Evolutionary conservation across 2,888 invertebrate species (phyloP), one percentile per base, ranked within the genome.

Genomic region (Xylota sylvarum): DNA sequence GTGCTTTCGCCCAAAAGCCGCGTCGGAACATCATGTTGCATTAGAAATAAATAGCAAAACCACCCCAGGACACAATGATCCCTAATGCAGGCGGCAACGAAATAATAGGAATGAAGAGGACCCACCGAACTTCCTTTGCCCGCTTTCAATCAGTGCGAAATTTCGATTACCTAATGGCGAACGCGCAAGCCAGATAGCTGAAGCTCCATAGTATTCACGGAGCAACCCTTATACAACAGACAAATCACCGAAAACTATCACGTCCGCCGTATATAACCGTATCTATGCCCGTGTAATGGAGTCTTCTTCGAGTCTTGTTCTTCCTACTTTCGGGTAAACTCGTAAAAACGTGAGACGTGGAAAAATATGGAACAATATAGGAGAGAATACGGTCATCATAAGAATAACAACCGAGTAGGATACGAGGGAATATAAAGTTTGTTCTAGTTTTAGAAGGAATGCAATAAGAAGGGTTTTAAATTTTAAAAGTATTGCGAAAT

Each of bases 181-280:
- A 65, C 70, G 55, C 69, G 35, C 62, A 64, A 23, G 65, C n/a
- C 32, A 64, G 43, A 64, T 48, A 30, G n/a, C 37, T 17, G 7
- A 10, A 58, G 14, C 19, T 5, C 30, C 7, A 12, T 17, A 35
- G 32, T 3, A 23, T 12, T 4, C 30, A 27, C 17, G 27, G 48
- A 52, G 40, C 32, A 60, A 40, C 72, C 40, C 37, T n/a, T 55
- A 55, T 17, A 79, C 27, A 84, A 70, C 56, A 85, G 80, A 85
- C 81, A 77, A 85, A 85, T 85, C 85, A 81, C 58, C 52, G 56
- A 85, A 81, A 85, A 85, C 85, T 81, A 81, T 85, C 85, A 85
- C 85, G 85, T 85, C 55, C 72, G 10, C 32, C 37, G 43, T 70
- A 67, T 67, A 65, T 55, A 67, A 67, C 60, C 46, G 69, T 58